Base-by-base conservation (phyloP, 2,797 vertebrate species). In the Coluber constrictor region DNA sequence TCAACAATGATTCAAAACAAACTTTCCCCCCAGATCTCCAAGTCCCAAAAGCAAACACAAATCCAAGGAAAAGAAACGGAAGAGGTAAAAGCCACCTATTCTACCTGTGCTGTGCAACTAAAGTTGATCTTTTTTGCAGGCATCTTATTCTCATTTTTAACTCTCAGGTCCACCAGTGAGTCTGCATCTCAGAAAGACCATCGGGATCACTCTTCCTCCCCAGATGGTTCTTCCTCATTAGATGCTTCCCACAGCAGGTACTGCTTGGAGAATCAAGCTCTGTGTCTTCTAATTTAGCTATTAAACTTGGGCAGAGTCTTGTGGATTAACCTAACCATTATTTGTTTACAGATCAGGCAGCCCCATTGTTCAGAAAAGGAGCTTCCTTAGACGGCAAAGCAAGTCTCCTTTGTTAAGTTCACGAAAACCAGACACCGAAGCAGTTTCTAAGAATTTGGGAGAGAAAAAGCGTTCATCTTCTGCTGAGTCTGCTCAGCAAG, bases 21-120 rank as follows among this genome's bases (percentile, higher is more conserved):
- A 37, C 0, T 0, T 94, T 90, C 54, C 86, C 90, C 15, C 27
- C 57, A 97, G 96, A 60, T 97, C 93, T 57, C 93, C 92, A 74
- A 99, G 98, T 93, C 98, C 98, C 25, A 98, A 98, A 90, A 98
- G 98, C 95, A 98, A 97, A 94, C 97, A 97, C 87, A 96, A 95
- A 93, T 97, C 97, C 37, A 98, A 98, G 96, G 98, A 98, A 92
- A 98, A 98, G 94, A 97, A 97, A 43, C 90, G 96, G 4, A 98
- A 97, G 95, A 97, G 96, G 94, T 98, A 95, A 74, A 74, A 74
- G 16, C 16, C 66, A 74, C n/a, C 66, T 74, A 37, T 32, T 74
- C 66, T 74, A 37, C 15, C 66, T 74, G 15, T 74, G n/a, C n/a
- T 74, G 32, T 74, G 66, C 66, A 74, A 74, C 2, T 74, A 74